These are phyloP conservation scores for Arnoldichthys spilopterus DNA, from an alignment of 2,797 vertebrate species.

Conservation along the genomic window DNA sequence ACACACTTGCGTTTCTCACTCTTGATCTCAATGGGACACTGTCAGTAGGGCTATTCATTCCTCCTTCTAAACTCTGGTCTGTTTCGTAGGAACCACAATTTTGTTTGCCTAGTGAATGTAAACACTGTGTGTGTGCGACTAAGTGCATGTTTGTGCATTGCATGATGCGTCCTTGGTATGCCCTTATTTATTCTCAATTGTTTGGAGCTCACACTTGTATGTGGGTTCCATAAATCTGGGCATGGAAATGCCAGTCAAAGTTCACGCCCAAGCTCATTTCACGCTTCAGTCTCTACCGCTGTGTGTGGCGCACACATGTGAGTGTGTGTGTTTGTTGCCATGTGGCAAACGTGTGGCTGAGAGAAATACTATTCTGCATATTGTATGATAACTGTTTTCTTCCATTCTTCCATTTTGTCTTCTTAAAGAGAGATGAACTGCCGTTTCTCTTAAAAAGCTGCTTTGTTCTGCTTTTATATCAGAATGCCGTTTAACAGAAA, in stretches of 20 bases:
- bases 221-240: constrained; percentile 73
- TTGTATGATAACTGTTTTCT: constrained; percentile 17
- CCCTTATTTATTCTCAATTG: constrained; percentile 68
- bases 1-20: constrained; percentile 60
- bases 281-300: constrained; percentile 72
- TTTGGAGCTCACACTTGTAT: constrained; percentile 67
- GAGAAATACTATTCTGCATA: constrained; percentile 37
- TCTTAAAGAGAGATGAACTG: constrained; percentile 31
- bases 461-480: constrained; percentile 25
- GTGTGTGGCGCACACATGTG: constrained; percentile 41
- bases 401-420: constrained; percentile 8
- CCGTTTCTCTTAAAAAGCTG: constrained; percentile 9
- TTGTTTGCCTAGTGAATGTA: constrained; percentile 51
- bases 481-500: constrained; percentile 11
- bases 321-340: constrained; percentile 49
- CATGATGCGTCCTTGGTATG: constrained; percentile 57
- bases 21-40: constrained; percentile 49
- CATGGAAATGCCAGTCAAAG: constrained; percentile 78
- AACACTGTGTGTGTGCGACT: constrained; percentile 8
- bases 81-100: constrained; percentile 33
- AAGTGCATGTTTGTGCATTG: neutral
- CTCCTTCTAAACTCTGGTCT: constrained; percentile 40
- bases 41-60: constrained; percentile 55
- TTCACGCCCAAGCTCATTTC: constrained; percentile 80
- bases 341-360: constrained; percentile 16